Conservation (phyloP, 2,888 invertebrate genomes). For the Drosophila basisetae region DNA sequence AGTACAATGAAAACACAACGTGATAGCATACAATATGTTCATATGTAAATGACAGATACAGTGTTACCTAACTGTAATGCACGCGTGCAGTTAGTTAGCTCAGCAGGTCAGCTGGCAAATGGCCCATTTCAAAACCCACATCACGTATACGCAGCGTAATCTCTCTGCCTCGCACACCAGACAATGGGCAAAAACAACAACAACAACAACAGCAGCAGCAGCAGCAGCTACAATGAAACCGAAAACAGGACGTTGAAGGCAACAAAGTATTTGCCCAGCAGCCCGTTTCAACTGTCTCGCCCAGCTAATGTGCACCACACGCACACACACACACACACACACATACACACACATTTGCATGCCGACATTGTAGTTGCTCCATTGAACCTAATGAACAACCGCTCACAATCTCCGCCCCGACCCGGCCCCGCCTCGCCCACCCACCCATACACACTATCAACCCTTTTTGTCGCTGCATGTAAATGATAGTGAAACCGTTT, state of each 20-base stretch:
- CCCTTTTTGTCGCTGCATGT: constrained; percentile 47
- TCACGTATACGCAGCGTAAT: constrained; percentile 49
- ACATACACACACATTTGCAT: constrained; percentile 54
- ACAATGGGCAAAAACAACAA: constrained; percentile 31
- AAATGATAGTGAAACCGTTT: constrained; percentile 69
- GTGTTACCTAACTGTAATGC: constrained; percentile 22
- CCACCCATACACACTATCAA: constrained; percentile 15
- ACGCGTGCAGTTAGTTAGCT: constrained; percentile 6
- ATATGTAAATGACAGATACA: constrained; percentile 22
- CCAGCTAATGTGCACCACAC: constrained; percentile 29
- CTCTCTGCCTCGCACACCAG: constrained; percentile 10
- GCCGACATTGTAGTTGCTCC: constrained; percentile 36
- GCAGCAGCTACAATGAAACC: constrained; percentile 40
- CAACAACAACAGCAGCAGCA: constrained; percentile 4
- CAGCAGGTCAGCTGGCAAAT: constrained; percentile 11
- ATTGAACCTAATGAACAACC: constrained; percentile 58
- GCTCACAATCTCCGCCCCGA: neutral
- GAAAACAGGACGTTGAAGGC: constrained; percentile 50
- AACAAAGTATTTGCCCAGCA: constrained; percentile 27
- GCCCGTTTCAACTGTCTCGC: constrained; percentile 11
- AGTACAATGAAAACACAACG: constrained; percentile 45
- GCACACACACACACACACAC: constrained; percentile 46
- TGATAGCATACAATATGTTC: neutral
- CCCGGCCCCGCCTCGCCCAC: neutral
- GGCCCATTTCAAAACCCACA: constrained; percentile 31